Conservation (phyloP, 2,113 vertebrate genomes). For the Oreochromis tanganicae region DNA sequence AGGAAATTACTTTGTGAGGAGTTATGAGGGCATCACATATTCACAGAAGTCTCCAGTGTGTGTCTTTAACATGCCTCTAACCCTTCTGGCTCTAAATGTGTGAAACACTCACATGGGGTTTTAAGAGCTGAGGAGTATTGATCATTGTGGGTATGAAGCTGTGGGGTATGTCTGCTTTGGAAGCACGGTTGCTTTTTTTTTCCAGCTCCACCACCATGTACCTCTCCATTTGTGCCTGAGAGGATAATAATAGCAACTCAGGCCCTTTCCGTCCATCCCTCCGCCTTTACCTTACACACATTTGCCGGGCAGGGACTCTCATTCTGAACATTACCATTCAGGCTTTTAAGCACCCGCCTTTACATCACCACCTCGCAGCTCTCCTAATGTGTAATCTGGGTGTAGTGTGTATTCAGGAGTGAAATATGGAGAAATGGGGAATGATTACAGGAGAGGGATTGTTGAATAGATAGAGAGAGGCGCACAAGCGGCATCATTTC, state of each 20-base stretch:
- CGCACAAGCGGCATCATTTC: conserved; percentile 45
- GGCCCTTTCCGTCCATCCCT: background rate
- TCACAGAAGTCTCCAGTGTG: conserved; percentile 4
- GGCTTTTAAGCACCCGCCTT: conserved; percentile 20
- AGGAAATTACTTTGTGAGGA: conserved; percentile 28
- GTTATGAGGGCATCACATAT: conserved; percentile 1
- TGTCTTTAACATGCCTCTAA: background rate
- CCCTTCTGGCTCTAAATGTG: conserved; percentile 40
- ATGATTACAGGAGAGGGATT: conserved; percentile 3
- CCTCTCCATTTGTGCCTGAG: conserved; percentile 33
- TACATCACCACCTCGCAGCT: background rate
- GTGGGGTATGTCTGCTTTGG: conserved; percentile 31
- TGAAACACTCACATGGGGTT: conserved; percentile 49
- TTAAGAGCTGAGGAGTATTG: conserved; percentile 45
- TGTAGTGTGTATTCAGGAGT: background rate
- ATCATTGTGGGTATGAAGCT: conserved; percentile 40
- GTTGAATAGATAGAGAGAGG: conserved; percentile 8
- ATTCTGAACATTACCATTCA: conserved; percentile 32
- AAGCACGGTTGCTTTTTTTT: background rate
- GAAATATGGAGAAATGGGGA: conserved; percentile 6
- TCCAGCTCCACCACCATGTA: background rate
- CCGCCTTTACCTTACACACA: conserved; percentile 4
- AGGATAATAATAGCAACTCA: conserved; percentile 54
- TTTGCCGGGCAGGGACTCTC: background rate
- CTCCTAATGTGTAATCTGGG: background rate